These are phyloP conservation scores for Amniataba percoides DNA, from an alignment of 2,797 vertebrate species.

Conservation along the genomic window DNA sequence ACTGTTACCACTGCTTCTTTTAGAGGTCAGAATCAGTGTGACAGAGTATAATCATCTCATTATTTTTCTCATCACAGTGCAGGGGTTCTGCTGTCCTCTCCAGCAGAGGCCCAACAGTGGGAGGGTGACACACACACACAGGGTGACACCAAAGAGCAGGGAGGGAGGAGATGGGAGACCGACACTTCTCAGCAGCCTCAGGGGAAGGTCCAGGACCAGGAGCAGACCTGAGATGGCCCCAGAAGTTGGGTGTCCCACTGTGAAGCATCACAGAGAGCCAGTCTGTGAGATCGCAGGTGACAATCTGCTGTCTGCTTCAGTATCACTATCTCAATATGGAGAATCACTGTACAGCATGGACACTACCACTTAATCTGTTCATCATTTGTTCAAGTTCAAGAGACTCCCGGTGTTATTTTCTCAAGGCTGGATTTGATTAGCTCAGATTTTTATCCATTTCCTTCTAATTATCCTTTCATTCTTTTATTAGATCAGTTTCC, in stretches of 20 bases:
- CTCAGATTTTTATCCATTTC: neutral
- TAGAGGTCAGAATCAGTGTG: accelerated
- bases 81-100: conserved; percentile 70
- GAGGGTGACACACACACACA: conserved; percentile 9
- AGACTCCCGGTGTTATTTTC: neutral
- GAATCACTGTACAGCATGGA: neutral
- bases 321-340: too few species aligned
- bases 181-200: conserved; percentile 10
- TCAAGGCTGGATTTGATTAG: neutral
- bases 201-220: neutral
- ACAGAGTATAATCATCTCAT: neutral
- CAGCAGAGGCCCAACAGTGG: conserved; percentile 65
- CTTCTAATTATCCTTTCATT: neutral
- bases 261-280: neutral
- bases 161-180: conserved; percentile 3
- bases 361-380: neutral
- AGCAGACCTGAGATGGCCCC: conserved; percentile 21
- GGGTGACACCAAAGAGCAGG: conserved; percentile 33
- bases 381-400: neutral
- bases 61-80: conserved; percentile 47
- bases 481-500: neutral
- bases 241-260: neutral
- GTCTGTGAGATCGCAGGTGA: conserved; percentile 46
- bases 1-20: neutral
- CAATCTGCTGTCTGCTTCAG: neutral